A percentile compares a stretch with the other conserved stretches of the same genome.
These are phyloP conservation scores for Nemapogon koenigi DNA, from an alignment of 2,888 invertebrate species.

Conservation along the genomic window DNA sequence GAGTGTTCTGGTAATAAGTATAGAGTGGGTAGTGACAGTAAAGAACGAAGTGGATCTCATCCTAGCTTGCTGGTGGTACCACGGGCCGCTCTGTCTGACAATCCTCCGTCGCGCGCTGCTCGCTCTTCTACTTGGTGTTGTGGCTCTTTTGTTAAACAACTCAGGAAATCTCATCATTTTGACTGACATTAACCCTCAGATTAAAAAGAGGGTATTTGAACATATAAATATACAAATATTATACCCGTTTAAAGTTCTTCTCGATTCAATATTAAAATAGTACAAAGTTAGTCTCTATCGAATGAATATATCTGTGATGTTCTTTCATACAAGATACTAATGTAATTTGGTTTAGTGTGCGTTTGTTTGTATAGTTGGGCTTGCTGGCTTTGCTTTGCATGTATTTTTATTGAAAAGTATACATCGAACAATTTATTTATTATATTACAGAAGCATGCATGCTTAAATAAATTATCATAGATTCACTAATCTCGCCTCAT, in stretches of 20 bases:
- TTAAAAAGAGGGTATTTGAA: too few relatives aligned
- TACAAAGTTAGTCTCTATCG: constrained; percentile 8
- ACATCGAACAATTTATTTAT: too few relatives aligned
- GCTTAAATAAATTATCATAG: too few relatives aligned
- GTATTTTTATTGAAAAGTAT: too few relatives aligned
- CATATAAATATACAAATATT: too few relatives aligned
- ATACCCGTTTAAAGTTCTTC: too few relatives aligned
- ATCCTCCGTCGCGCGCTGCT: constrained; percentile 47
- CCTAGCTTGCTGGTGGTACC: constrained; percentile 32
- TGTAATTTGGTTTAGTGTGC: constrained; percentile 12
- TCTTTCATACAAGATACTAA: constrained; percentile 5
- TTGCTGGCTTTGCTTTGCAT: constrained; percentile 1
- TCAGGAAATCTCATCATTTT: constrained; percentile 77
- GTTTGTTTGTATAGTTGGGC: constrained; percentile 12
- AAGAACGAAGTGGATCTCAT: constrained; percentile 48
- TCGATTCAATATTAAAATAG: too few relatives aligned
- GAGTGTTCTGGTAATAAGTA: constrained; percentile 38
- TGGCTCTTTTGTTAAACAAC: constrained; percentile 79
- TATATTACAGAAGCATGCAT: too few relatives aligned
- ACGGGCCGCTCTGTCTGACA: constrained; percentile 21
- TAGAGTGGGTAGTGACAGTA: constrained; percentile 27
- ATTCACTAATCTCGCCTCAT: too few relatives aligned
- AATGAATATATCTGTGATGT: constrained; percentile 4
- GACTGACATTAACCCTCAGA: constrained; percentile 68
- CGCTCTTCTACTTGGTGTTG: constrained; percentile 79